Base-by-base conservation (phyloP, 2,797 vertebrate species). In the Aldrovandia affinis region DNA sequence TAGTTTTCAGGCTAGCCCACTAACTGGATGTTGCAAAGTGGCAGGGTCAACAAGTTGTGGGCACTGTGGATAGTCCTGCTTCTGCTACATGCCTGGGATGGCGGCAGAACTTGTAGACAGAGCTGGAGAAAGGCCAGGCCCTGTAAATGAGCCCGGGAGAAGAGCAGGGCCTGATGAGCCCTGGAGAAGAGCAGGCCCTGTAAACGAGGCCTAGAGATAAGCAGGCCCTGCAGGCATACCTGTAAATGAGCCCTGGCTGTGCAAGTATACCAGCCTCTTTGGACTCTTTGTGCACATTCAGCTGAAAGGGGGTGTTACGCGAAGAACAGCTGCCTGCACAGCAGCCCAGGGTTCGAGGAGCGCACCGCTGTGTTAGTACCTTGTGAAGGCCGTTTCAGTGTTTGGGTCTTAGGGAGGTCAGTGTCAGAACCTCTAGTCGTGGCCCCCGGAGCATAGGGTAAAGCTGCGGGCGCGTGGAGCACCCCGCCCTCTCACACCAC, bases 371-470 rank as follows among this genome's bases (percentile, higher is more conserved):
- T 91, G 93, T 94, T 97, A 96, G 96, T 96, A 90, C 93, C 92
- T 95, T 95, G 93, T 95, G 96, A 94, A 93, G 90, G 89, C 89
- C 90, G 87, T 95, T 96, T 94, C 90, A 94, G 92, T 95, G 93
- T 92, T 90, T 86, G 91, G 91, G 93, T 96, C 95, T 96, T 88
- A 18, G 87, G 36, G 91, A 95, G 93, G 95, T 96, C 95, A 95
- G 88, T 94, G 93, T 96, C 95, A 95, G 93, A 92, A 93, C 91
- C 85, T 42, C 91, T 97, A 97, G 90, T 89, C 88, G 89, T 89
- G 86, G 93, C 88, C 88, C 87, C 92, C 94, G 96, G 94, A 96
- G 88, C 91, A 89, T 86, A 85, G 90, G 93, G 91, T 93, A 90
- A 96, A 94, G 88, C 87, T 0, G 80, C 89, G 91, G 91, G 93